Percentiles rank a stretch among this genome's conserved stretches.
phyloP scores from a whole-genome alignment of 2,888 invertebrate species.

The Portevinia maculata region DNA sequence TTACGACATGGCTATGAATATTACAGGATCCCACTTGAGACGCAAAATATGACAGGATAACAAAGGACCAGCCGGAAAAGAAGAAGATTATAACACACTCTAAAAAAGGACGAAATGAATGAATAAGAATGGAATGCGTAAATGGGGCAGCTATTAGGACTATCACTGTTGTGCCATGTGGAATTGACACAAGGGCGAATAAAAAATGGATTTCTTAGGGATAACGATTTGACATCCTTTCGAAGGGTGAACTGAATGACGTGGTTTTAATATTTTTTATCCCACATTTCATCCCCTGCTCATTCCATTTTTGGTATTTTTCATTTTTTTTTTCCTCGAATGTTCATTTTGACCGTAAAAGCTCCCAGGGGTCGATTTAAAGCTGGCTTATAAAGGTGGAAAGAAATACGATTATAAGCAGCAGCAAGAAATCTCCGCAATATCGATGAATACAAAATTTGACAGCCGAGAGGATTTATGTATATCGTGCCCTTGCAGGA shows the following conservation, averaged over 20 bases:
- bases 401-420: constrained; percentile 68
- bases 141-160: constrained; percentile 66
- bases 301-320: constrained; percentile 16
- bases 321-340: constrained; percentile 13
- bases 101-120: constrained; percentile 51
- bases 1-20: constrained; percentile 70
- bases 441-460: constrained; percentile 76
- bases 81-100: constrained; percentile 48
- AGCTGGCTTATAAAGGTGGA: constrained; percentile 59
- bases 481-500: constrained; percentile 58
- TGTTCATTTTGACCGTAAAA: constrained; percentile 68
- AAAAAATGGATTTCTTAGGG: constrained; percentile 71
- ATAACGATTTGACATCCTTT: constrained; percentile 69
- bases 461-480: constrained; percentile 76
- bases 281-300: constrained; percentile 40
- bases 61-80: constrained; percentile 39
- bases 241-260: constrained; percentile 60
- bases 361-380: constrained; percentile 70
- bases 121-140: constrained; percentile 71
- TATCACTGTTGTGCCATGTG: constrained; percentile 68
- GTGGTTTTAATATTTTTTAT: constrained; percentile 61
- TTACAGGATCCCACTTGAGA: constrained; percentile 66
- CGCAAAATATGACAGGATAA: constrained; percentile 59
- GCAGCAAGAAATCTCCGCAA: constrained; percentile 75
- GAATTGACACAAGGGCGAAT: constrained; percentile 69